Evolutionary conservation across 2,113 vertebrate species (phyloP), one percentile per base, ranked within the genome.

Genomic region (Uria aalge): DNA sequence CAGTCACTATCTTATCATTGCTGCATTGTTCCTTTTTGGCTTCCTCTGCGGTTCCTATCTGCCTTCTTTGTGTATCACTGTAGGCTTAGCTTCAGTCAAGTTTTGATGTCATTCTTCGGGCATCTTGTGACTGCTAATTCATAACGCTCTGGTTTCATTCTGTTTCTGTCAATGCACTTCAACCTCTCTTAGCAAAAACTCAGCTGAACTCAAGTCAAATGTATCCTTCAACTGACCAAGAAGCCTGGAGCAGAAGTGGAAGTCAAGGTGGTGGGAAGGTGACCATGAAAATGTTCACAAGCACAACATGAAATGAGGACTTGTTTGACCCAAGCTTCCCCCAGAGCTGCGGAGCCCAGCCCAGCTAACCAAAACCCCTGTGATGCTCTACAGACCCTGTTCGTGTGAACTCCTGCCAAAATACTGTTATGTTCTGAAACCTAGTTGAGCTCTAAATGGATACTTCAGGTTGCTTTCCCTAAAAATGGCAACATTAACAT

Each of bases 31-130:
- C 32, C 34, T 47, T 85, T 63, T 27, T 60, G 86, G 68, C 73
- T 97, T 96, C 95, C 89, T 89, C 76, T 57, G 45, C 4, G 1
- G 53, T 82, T 94, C 62, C 79, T 82, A 74, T 92, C 85, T 92
- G 82, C 84, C 76, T 91, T 79, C 86, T 93, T 38, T 74, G 52
- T 88, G 41, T 91, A 48, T 62, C 87, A 40, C 64, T 67, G 48
- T 8, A 68, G 64, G 56, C 60, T 86, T 34, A 64, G 50, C 89
- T 94, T 75, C 86, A 79, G 57, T 84, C 72, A n/a, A 38, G 63
- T 56, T 76, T 78, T 87, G 73, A 96, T 78, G 48, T 89, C 80
- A 94, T 82, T 73, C 86, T 10, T 24, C 2, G 3, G 73, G 47
- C 38, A 50, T 89, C 56, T 94, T 38, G 15, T 47, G 75, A 74